Conservation (phyloP, 2,113 vertebrate genomes). For the Rousettus leschenaultii region DNA sequence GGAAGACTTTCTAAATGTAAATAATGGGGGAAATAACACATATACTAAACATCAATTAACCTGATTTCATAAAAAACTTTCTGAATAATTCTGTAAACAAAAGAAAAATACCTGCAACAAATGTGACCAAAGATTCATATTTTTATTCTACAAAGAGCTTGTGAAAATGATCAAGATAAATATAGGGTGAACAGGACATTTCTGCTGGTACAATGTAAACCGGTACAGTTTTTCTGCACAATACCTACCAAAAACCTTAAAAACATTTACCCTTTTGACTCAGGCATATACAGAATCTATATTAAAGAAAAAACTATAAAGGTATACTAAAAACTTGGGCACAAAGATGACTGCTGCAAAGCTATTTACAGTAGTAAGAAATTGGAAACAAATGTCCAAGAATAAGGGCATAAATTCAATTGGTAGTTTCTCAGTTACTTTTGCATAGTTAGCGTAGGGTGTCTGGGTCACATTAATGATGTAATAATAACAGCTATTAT, state of each 20-base stretch:
- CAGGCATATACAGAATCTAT: neutral
- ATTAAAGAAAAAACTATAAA: neutral
- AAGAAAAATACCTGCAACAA: slow-evolving; percentile 16
- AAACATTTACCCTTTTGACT: neutral
- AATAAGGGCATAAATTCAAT: neutral
- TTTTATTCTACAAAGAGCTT: neutral
- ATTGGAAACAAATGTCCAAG: neutral
- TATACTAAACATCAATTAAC: neutral
- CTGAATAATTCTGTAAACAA: neutral
- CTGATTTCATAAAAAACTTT: neutral
- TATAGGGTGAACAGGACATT: neutral
- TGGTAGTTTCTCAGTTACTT: neutral
- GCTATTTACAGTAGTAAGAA: neutral
- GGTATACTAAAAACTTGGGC: neutral
- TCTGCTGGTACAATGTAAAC: neutral
- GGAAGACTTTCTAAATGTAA: neutral
- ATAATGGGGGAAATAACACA: neutral
- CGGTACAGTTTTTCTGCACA: neutral
- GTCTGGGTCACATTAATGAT: neutral
- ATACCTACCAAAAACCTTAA: neutral
- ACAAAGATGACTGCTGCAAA: neutral
- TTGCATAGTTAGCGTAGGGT: neutral
- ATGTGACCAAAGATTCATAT: neutral
- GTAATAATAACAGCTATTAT: neutral
- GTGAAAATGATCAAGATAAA: neutral